Conservation (phyloP, 2,797 vertebrate species). For the Oceanodroma leucorhoa region DNA sequence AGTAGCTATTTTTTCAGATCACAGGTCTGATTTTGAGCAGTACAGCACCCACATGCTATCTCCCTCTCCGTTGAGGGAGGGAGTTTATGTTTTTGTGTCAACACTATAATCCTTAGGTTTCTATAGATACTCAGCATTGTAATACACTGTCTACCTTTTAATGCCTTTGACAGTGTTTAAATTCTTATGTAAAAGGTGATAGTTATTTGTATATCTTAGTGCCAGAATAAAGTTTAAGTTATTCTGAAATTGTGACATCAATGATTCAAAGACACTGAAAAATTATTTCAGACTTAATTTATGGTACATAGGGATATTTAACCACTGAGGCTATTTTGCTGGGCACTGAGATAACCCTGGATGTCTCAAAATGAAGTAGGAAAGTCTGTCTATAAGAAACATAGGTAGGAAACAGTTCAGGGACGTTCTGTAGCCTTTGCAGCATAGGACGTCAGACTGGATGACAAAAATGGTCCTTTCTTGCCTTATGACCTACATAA, state of each 20-base stretch:
- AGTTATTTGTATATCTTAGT: background rate
- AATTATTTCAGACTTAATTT: background rate
- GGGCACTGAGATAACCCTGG: background rate
- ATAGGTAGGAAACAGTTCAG: background rate
- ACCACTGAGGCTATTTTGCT: background rate
- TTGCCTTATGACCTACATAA: conserved; percentile 39
- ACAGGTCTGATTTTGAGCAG: background rate
- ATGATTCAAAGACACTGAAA: background rate
- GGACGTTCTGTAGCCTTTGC: background rate
- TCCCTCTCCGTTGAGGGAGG: too few species aligned
- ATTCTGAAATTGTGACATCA: background rate
- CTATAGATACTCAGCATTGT: background rate
- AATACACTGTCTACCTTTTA: background rate
- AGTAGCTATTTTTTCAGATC: background rate
- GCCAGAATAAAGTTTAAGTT: background rate
- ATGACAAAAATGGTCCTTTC: background rate
- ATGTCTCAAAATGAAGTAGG: background rate
- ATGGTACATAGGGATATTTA: background rate
- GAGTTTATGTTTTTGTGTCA: background rate
- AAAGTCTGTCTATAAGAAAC: background rate
- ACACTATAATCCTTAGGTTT: background rate
- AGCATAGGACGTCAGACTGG: background rate
- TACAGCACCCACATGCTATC: background rate
- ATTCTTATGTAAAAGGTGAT: background rate
- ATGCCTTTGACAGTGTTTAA: background rate